Evolutionary conservation across 2,888 invertebrate species (phyloP), one percentile per base, ranked within the genome.

Genomic region (Gasteruption jaculator): DNA sequence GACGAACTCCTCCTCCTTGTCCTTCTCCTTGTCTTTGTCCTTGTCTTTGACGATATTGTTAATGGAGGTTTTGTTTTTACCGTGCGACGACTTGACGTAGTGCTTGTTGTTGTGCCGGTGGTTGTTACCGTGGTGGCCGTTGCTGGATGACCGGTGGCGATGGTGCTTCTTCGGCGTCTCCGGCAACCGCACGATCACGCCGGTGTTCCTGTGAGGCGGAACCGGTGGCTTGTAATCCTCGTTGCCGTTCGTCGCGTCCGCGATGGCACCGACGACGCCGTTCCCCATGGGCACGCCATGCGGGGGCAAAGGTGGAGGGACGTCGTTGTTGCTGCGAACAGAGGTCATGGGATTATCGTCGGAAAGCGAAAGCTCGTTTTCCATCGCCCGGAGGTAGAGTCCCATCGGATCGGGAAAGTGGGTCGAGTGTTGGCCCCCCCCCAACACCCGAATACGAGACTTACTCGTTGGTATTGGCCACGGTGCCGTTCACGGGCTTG

Each of bases 151-250:
- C 48, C 70, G 72, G 45, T 72, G 67, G 41, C 64, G 74, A 43
- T 73, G 74, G 46, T 73, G 57, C 25, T 64, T 69, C 43, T 62
- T 62, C 24, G 63, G 64, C 11, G 65, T 60, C 43, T 68, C 68
- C 7, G 66, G 60, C 1, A 59, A 43, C 60, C 78, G 78, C 24
- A 76, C 71, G 55, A 77, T 76, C 38, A 79, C 74, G 15, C 80
- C 79, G 24, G 86, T 78, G 71, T 85, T 86, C 54, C 90, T 77
- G 65, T 91, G 91, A 20, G 89, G 91, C 15, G 91, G 91, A 41
- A 91, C 87, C n/a, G 90, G 90, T 4, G 91, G 90, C 54, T 85
- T 80, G 73, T 91, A 90, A 52, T 87, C 86, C 57, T 81, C 80
- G 61, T 75, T 68, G 43, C 63, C 65, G 47, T 58, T 27, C 14